A percentile compares a stretch with the other conserved stretches of the same genome.
Evolutionary conservation across 2,888 invertebrate genomes (phyloP).

Genomic region (Cephus rjabovi): DNA sequence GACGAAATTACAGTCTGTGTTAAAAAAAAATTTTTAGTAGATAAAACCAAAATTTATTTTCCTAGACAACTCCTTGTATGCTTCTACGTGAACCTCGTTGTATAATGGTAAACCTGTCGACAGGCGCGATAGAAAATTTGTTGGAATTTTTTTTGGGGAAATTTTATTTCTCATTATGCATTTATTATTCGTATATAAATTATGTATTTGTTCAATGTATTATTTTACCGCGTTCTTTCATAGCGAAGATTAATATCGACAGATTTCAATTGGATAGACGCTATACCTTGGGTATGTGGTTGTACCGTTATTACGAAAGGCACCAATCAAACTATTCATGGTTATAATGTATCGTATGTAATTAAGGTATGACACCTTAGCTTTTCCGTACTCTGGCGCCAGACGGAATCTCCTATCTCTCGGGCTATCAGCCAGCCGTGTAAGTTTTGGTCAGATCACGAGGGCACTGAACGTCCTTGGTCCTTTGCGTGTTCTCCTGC

Average conservation of each 20-base stretch:
- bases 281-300: not conserved
- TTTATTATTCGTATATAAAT: not conserved
- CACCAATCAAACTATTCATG: slow-evolving; percentile 16
- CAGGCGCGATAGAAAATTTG: not conserved
- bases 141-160: not conserved
- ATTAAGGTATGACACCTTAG: slow-evolving; percentile 5
- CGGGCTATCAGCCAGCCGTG: slow-evolving; percentile 14
- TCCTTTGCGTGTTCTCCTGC: slow-evolving; percentile 27
- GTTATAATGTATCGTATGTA: slow-evolving; percentile 1
- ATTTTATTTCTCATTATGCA: not conserved
- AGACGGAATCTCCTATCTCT: slow-evolving; percentile 25
- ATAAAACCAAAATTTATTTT: not conserved
- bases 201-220: not conserved
- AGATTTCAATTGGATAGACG: not conserved
- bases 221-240: not conserved
- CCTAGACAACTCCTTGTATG: not conserved
- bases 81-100: not conserved
- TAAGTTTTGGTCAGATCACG: slow-evolving; percentile 25
- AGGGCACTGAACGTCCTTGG: slow-evolving; percentile 58
- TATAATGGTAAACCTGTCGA: not conserved
- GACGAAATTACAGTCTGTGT: not conserved
- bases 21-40: not conserved
- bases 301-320: slow-evolving; percentile 19
- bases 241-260: not conserved
- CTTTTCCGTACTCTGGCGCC: slow-evolving; percentile 43